phyloP scores from a whole-genome alignment of 2,888 invertebrate species.

The Amphipoea oculea region DNA sequence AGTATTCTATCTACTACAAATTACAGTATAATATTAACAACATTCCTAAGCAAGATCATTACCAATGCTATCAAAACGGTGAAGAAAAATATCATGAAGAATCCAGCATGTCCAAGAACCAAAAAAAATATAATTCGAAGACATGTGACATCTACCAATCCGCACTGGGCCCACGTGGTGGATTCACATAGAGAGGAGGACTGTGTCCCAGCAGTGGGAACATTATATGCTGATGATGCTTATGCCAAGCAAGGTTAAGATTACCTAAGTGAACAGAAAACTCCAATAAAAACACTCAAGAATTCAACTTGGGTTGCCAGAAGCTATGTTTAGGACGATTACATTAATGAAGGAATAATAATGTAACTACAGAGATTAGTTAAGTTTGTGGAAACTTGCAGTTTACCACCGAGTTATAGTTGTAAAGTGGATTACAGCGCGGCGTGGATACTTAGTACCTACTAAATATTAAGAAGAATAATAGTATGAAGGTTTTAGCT shows the following conservation, averaged over 20 bases:
- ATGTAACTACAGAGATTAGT: conserved; percentile 44
- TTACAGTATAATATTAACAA: not conserved
- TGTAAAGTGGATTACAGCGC: conserved; percentile 38
- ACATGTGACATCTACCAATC: no score
- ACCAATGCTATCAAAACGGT: no score
- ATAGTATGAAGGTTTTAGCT: no score
- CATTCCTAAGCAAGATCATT: not conserved
- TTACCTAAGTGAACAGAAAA: conserved; percentile 12
- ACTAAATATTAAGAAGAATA: not conserved
- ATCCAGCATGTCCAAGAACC: no score
- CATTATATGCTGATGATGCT: no score
- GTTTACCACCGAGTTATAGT: conserved; percentile 40
- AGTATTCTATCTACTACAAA: not conserved
- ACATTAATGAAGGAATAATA: conserved; percentile 39
- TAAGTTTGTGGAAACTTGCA: conserved; percentile 43
- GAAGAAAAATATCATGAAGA: no score
- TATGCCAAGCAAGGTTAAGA: not conserved
- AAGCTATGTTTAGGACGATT: conserved; percentile 16
- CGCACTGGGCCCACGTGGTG: no score
- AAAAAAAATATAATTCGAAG: no score
- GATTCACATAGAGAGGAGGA: no score
- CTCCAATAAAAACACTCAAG: not conserved
- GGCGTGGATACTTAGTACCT: not conserved
- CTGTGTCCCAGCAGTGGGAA: no score
- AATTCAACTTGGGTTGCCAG: conserved; percentile 1